Conservation (phyloP, 1,140 invertebrate species). For the Trichonephila clavipes region DNA sequence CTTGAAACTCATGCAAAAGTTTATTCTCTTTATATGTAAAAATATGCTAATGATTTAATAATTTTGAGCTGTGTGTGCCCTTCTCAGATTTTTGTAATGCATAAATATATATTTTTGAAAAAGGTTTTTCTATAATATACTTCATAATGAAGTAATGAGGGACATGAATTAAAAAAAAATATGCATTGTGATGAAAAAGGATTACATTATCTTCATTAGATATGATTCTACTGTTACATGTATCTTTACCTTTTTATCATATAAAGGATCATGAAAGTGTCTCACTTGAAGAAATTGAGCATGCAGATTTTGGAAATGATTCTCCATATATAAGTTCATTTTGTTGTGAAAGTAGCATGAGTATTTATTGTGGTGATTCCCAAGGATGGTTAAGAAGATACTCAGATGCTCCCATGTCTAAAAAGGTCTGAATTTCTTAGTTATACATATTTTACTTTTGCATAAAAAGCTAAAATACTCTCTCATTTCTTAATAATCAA, state of each 20-base stretch:
- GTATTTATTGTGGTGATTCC: slow-evolving; percentile 51
- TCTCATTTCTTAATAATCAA: no score
- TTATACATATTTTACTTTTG: not conserved
- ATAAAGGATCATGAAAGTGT: not conserved
- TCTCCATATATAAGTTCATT: slow-evolving; percentile 33
- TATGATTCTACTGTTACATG: not conserved
- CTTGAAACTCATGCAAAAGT: no score
- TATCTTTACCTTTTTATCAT: not conserved
- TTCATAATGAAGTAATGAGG: no score
- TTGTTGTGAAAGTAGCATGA: slow-evolving; percentile 21
- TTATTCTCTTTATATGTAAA: no score
- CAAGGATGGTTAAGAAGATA: slow-evolving; percentile 44
- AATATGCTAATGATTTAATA: no score
- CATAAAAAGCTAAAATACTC: not conserved
- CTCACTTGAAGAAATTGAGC: not conserved
- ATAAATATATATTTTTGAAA: no score
- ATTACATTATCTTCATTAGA: no score
- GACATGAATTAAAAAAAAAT: no score
- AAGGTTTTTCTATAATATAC: no score
- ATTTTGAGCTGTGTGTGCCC: no score
- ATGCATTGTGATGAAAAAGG: no score
- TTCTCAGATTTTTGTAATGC: no score
- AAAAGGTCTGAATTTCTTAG: not conserved
- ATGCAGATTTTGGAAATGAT: not conserved
- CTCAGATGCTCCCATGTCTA: not conserved